Base-by-base conservation (phyloP, 1,140 invertebrate genomes). In the Adelges cooleyi region DNA sequence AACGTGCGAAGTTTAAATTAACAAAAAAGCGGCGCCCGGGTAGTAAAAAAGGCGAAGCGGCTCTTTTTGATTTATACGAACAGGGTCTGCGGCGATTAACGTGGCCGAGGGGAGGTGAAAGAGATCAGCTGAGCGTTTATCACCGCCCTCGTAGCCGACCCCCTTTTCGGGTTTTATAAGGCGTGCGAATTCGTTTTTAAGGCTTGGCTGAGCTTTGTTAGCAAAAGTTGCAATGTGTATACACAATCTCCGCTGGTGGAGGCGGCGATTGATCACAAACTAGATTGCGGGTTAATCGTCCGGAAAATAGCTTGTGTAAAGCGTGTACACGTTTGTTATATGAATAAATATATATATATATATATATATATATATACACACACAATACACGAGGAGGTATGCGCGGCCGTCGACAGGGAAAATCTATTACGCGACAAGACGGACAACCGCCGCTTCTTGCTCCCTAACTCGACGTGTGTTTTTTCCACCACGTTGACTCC, bases 251-350 rank as follows among this genome's bases (percentile, higher is more conserved):
- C n/a, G n/a, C n/a, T n/a, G n/a, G n/a, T n/a, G 5, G 29, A 11
- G 29, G 5, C 29, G 29, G n/a, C n/a, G n/a, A n/a, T n/a, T n/a
- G n/a, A n/a, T 54, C 40, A 38, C 54, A 59, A 62, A 62, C 56
- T 62, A 62, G 56, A 62, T 62, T 62, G 56, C 25, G 42, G 42
- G 56, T 62, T 62, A 62, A 62, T 62, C 56, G 56, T 62, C 56
- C 40, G 56, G 56, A 62, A 62, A 62, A 62, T 62, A 62, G 56
- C 56, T 46, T 62, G 56, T 22, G 42, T 38, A 25, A 42, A 44
- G 54, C 27, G 40, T 42, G 15, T 33, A 33, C 29, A n/a, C n/a
- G n/a, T n/a, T n/a, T n/a, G n/a, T n/a, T n/a, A n/a, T n/a, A n/a
- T n/a, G n/a, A n/a, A n/a, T n/a, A n/a, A n/a, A n/a, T n/a, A n/a